These are phyloP conservation scores for Potamilus streckersoni DNA, from an alignment of 1,140 invertebrate genomes.

Conservation along the genomic window DNA sequence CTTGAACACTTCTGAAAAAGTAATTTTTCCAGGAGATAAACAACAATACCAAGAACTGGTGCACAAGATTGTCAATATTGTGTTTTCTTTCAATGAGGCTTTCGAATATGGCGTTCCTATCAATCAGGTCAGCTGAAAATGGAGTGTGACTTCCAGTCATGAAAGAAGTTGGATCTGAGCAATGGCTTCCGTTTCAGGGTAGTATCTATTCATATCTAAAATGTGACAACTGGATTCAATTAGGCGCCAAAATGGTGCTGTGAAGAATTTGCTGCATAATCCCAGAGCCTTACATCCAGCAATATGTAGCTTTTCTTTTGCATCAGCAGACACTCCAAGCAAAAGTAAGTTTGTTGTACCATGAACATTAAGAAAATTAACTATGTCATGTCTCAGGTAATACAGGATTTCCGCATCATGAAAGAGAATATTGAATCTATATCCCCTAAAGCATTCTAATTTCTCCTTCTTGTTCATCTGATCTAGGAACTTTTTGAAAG, in stretches of 20 bases:
- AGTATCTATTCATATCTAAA: background rate
- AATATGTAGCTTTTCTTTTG: background rate
- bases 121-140: too few relatives aligned
- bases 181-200: background rate
- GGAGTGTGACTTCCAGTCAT: too few relatives aligned
- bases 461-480: background rate
- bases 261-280: too few relatives aligned
- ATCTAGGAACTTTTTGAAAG: background rate
- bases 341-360: background rate
- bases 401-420: background rate
- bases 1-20: background rate
- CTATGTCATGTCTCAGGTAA: background rate
- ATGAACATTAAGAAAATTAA: slow-evolving; percentile 1
- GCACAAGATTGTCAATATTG: background rate
- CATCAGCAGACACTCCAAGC: background rate
- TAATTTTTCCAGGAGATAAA: background rate
- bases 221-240: too few relatives aligned
- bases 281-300: background rate
- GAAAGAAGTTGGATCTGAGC: too few relatives aligned
- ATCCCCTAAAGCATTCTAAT: background rate
- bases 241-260: too few relatives aligned
- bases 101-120: too few relatives aligned
- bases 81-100: too few relatives aligned
- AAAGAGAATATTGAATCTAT: background rate
- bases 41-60: background rate